A percentile compares a stretch with the other conserved stretches of the same genome.
phyloP scores from a whole-genome alignment of 2,113 vertebrate genomes.

The Nanorana parkeri region DNA sequence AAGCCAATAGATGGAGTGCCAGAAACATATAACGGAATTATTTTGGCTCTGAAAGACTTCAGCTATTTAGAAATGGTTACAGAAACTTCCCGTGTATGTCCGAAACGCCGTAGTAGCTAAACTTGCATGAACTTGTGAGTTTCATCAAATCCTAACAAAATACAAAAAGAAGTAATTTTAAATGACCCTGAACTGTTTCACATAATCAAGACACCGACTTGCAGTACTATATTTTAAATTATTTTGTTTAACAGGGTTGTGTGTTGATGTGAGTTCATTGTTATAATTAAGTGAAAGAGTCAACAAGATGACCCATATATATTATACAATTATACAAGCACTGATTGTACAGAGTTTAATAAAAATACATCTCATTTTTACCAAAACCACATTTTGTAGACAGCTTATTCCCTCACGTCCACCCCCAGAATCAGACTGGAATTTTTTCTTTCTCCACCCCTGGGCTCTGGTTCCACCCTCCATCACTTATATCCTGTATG shows the following conservation, averaged over 20 bases:
- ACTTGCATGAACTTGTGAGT: neutral
- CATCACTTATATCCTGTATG: constrained; percentile 57
- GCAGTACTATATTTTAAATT: neutral
- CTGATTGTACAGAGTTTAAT: constrained; percentile 22
- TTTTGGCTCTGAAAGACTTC: constrained; percentile 32
- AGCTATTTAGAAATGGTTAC: constrained; percentile 21
- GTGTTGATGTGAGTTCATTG: neutral
- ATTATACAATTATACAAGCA: constrained; percentile 11
- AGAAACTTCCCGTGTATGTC: constrained; percentile 10
- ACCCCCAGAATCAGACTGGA: constrained; percentile 56
- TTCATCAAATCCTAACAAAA: constrained; percentile 39
- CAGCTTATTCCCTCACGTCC: constrained; percentile 35
- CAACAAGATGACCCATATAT: neutral
- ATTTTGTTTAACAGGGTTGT: neutral
- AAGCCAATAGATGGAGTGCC: constrained; percentile 39
- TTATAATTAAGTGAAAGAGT: neutral
- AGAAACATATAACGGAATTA: constrained; percentile 27
- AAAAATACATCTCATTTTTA: constrained; percentile 37
- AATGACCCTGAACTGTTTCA: neutral
- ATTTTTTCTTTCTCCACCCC: constrained; percentile 54
- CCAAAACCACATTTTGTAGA: constrained; percentile 50
- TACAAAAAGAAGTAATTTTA: neutral
- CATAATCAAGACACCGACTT: neutral
- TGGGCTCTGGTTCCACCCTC: constrained; percentile 55
- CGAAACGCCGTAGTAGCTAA: neutral